phyloP scores from a whole-genome alignment of 2,113 vertebrate genomes.

The Indri indri region DNA sequence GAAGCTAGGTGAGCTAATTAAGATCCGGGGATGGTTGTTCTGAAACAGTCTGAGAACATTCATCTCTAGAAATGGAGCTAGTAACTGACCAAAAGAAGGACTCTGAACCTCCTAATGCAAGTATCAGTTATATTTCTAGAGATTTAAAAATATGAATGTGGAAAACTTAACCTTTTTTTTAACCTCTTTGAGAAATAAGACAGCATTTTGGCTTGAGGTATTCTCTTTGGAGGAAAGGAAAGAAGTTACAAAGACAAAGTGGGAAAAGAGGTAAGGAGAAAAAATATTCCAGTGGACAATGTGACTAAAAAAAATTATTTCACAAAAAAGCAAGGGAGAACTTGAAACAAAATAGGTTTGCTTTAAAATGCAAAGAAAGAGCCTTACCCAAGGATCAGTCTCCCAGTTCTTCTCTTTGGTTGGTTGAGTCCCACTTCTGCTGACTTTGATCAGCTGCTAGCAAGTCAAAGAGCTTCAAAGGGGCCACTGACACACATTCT shows the following conservation, averaged over 20 bases:
- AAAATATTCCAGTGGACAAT: not conserved
- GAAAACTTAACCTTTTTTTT: slow-evolving; percentile 7
- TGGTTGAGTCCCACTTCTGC: not conserved
- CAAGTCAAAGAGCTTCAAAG: not conserved
- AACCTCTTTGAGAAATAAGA: not conserved
- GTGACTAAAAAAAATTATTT: not conserved
- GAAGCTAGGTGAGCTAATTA: not conserved
- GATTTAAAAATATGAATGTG: slow-evolving; percentile 12
- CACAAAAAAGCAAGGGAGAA: not conserved
- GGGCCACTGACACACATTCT: not conserved
- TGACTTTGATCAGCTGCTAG: not conserved
- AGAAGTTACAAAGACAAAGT: not conserved
- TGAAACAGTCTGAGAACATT: not conserved
- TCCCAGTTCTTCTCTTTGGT: not conserved
- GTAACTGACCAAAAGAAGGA: not conserved
- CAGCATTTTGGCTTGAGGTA: not conserved
- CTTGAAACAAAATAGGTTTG: slow-evolving; percentile 6
- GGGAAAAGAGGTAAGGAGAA: not conserved
- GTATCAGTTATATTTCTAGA: not conserved
- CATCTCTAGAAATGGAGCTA: not conserved
- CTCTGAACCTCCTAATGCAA: not conserved
- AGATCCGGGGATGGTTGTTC: not conserved
- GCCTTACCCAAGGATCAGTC: not conserved
- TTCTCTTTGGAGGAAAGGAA: not conserved
- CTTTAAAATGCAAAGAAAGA: not conserved